Percentiles rank a stretch among this genome's conserved stretches.
Conservation (phyloP, 2,797 vertebrate species). For the Thaleichthys pacificus region DNA sequence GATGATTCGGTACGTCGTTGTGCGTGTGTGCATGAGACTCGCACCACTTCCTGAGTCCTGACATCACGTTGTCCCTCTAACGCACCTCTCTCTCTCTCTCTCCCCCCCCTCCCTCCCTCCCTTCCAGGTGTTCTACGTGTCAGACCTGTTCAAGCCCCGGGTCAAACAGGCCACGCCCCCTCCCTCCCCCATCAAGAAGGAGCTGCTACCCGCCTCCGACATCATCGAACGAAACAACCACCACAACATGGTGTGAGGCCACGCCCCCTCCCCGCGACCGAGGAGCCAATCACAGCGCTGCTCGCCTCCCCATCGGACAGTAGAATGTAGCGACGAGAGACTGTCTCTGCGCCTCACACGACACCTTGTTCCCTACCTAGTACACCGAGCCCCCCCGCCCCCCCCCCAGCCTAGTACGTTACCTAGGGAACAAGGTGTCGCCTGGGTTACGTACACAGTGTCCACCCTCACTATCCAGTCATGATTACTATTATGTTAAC, state of each 20-base stretch:
- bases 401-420: slow-evolving; percentile 5
- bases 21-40: not conserved
- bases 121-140: slow-evolving; percentile 92
- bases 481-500: slow-evolving; percentile 57
- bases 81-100: not conserved
- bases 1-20: not conserved
- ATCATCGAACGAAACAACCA: slow-evolving; percentile 97
- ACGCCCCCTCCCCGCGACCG: slow-evolving; percentile 73
- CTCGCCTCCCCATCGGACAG: slow-evolving; percentile 95
- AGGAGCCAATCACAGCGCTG: slow-evolving; percentile 83
- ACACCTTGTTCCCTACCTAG: slow-evolving; percentile 43
- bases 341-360: slow-evolving; percentile 61
- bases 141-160: slow-evolving; percentile 93
- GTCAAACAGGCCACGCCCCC: slow-evolving; percentile 79
- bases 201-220: slow-evolving; percentile 91
- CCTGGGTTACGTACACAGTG: slow-evolving; percentile 75
- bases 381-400: slow-evolving; percentile 12
- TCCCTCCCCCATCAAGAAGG: slow-evolving; percentile 90
- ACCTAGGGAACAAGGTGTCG: slow-evolving; percentile 52
- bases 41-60: slow-evolving; percentile 31
- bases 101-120: not conserved
- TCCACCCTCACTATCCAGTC: slow-evolving; percentile 80
- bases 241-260: slow-evolving; percentile 93
- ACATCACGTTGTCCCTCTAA: not conserved
- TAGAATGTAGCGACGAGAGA: slow-evolving; percentile 97